Evolutionary conservation across 2,888 invertebrate species (phyloP), one percentile per base, ranked within the genome.

Genomic region (Apoda limacodes): DNA sequence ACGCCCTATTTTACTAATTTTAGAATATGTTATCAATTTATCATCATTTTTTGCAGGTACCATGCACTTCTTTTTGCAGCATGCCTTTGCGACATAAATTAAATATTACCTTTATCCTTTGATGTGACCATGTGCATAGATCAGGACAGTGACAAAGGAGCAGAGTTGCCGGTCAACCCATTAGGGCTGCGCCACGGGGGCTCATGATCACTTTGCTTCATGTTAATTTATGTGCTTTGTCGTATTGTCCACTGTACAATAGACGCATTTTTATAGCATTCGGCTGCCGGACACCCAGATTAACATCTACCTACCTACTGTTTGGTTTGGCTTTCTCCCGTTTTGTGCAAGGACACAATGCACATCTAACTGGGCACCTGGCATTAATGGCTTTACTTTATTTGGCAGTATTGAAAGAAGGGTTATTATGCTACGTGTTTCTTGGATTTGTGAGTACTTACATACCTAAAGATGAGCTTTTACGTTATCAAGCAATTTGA

Each of bases 221-320:
- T 65, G 69, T 70, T 78, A 78, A 80, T 80, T 80, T 80, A 78
- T 78, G 78, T 78, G 61, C 67, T 76, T 76, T 78, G 78, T 74
- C 51, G 64, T 61, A 54, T 76, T 78, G 74, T 78, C 55, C 64
- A 48, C 39, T 43, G 29, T 38, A 72, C 71, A 72, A 72, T 61
- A 39, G 60, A 30, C 46, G 42, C 61, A 69, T 72, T 78, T 55
- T 78, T 78, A 75, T 72, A 72, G 65, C 56, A 46, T 61, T 67
- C 60, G 58, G 62, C 68, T 72, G 75, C 78, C 61, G 78, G 76
- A 74, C 78, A 70, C 71, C 67, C 70, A 76, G 78, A 78, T 78
- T 75, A 78, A 67, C 68, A 74, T 78, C 76, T 60, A 70, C 55
- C 60, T n/a, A n/a, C n/a, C 17, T 17, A 17, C 17, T 17, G 17